A percentile compares a stretch with the other conserved stretches of the same genome.
Evolutionary conservation across 2,888 invertebrate species (phyloP).

Genomic region (Acanthopleura granulata): DNA sequence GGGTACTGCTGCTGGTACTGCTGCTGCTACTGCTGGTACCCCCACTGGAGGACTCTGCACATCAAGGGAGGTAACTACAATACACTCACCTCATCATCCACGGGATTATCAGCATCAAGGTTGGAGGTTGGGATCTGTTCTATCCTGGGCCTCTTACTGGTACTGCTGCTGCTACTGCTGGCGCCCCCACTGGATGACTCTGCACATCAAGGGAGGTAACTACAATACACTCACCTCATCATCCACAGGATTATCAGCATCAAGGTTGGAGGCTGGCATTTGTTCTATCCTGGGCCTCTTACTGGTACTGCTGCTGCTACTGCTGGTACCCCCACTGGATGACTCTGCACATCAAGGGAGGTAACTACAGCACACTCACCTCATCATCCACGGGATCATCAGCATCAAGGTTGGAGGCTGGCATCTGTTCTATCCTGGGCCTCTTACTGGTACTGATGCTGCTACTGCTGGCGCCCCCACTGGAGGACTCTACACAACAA

Average conservation of each 20-base stretch:
- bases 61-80: neutral
- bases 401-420: no score
- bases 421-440: conserved; percentile 71
- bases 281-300: conserved; percentile 75
- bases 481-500: no score
- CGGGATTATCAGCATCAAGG: no score
- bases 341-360: neutral
- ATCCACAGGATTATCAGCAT: conserved; percentile 84
- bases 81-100: conserved; percentile 68
- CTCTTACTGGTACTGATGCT: conserved; percentile 72
- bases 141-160: conserved; percentile 74
- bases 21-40: conserved; percentile 25
- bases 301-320: conserved; percentile 43
- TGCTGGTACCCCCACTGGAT: neutral
- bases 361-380: conserved; percentile 32
- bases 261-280: conserved; percentile 80
- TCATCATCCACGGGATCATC: conserved; percentile 80
- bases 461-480: neutral
- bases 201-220: neutral
- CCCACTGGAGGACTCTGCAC: no score
- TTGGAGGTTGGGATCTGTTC: conserved; percentile 78
- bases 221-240: conserved; percentile 62
- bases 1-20: conserved; percentile 48
- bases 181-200: no score
- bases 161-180: conserved; percentile 34